Evolutionary conservation across 2,113 vertebrate species (phyloP), one percentile per base, ranked within the genome.

Genomic region (Garra rufa): DNA sequence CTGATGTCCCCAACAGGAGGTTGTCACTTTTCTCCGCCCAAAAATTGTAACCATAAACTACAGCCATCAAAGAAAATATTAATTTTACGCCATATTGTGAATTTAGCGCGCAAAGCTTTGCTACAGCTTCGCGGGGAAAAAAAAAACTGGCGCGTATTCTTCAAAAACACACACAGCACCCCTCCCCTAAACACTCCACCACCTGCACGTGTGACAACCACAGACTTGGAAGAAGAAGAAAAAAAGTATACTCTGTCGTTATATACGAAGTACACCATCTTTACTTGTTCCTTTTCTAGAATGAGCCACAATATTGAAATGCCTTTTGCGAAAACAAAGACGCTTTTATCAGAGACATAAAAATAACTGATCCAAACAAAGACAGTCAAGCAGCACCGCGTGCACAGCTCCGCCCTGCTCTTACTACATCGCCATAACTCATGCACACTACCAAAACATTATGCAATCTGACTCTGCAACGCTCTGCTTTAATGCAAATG

Each of bases 291-390:
- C 0, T 59, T 1, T 5, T 24, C 1, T 57, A 24, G 3, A 15
- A 59, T 41, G 17, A 77, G 0, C n/a, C 0, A 10, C 5, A 1
- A 71, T 13, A 38, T 13, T 19, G 1, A 41, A 41, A 7, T 15
- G 52, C 30, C 14, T 3, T 76, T 52, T 9, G 26, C 14, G 48
- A 0, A 3, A 1, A 14, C 50, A 65, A 74, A 83, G 21, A 65
- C 85, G 52, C 61, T 89, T 69, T 91, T 90, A 88, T 77, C 87
- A 81, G n/a, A 59, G 28, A 6, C 61, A 43, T 38, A 63, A 69
- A 52, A 61, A 78, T 41, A 63, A 85, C 89, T 87, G 87, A 85
- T 77, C 83, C 90, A 86, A 85, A 95, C 93, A 93, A 93, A 94
- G 89, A 79, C 69, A 91, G 87, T 81, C 71, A 17, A 55, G 73